Evolutionary conservation across 1,140 invertebrate genomes (phyloP).

Genomic region (Daktulosphaira vitifoliae): DNA sequence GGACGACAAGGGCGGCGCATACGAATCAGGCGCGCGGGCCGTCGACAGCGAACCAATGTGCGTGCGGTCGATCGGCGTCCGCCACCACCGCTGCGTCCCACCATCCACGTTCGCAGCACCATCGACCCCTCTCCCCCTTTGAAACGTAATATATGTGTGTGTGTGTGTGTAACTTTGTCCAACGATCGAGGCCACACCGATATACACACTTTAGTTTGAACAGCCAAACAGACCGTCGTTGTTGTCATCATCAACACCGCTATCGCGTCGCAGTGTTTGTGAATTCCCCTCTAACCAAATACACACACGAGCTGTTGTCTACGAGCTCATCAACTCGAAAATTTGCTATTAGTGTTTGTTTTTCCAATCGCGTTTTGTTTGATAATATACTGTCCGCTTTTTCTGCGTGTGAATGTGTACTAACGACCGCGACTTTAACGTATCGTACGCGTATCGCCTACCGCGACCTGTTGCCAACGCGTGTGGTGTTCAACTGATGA

Average conservation of each 20-base stretch:
- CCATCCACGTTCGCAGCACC: not conserved
- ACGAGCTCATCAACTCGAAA: too few relatives aligned
- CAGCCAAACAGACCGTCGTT: not conserved
- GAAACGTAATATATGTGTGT: not conserved
- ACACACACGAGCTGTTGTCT: not conserved
- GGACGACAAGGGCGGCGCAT: conserved; percentile 11
- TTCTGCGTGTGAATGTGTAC: not conserved
- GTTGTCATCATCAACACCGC: not conserved
- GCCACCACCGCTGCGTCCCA: not conserved
- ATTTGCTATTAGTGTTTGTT: too few relatives aligned
- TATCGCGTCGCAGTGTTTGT: not conserved
- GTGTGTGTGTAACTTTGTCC: too few relatives aligned
- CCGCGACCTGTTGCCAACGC: too few relatives aligned
- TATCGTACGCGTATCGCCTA: too few relatives aligned
- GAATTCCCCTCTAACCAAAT: too few relatives aligned
- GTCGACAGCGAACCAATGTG: not conserved
- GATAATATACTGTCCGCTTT: conserved; percentile 37
- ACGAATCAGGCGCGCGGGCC: not conserved
- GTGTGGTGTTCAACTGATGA: not conserved
- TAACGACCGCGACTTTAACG: not conserved
- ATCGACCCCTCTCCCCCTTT: not conserved
- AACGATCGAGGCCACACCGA: not conserved
- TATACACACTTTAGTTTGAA: not conserved
- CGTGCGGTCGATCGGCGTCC: not conserved
- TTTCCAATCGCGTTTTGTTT: conserved; percentile 32